Evolutionary conservation across 2,888 invertebrate species (phyloP).

Genomic region (Dermolepida albohirtum): DNA sequence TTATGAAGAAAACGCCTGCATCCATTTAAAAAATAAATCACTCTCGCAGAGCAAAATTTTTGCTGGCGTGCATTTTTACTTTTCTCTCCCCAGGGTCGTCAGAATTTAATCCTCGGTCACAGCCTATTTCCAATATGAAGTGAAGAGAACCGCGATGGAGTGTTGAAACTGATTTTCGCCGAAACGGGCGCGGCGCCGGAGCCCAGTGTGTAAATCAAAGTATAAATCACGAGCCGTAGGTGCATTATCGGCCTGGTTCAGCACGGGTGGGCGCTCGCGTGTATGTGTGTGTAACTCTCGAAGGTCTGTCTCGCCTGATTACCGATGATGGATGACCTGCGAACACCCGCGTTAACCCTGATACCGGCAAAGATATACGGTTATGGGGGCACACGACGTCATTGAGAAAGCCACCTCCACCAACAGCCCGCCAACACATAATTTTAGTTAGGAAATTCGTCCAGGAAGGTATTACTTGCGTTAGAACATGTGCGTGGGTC

Average conservation of each 20-base stretch:
- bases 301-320: constrained; percentile 55
- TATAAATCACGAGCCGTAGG: constrained; percentile 48
- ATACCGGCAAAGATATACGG: constrained; percentile 49
- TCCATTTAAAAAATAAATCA: not conserved
- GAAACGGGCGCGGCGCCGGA: constrained; percentile 2
- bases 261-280: constrained; percentile 49
- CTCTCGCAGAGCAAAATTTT: not conserved
- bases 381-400: constrained; percentile 41
- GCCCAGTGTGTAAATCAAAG: constrained; percentile 47
- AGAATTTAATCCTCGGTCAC: constrained; percentile 13
- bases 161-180: constrained; percentile 3
- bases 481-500: too few relatives aligned
- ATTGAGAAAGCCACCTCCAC: constrained; percentile 30
- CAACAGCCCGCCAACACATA: not conserved
- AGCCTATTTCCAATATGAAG: constrained; percentile 9
- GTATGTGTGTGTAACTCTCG: constrained; percentile 48
- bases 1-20: too few relatives aligned
- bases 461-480: not conserved
- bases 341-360: constrained; percentile 50
- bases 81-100: not conserved
- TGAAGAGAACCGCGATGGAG: not conserved
- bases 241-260: constrained; percentile 56
- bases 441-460: constrained; percentile 6
- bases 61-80: not conserved
- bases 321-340: constrained; percentile 56